A percentile compares a stretch with the other conserved stretches of the same genome.
phyloP scores from a whole-genome alignment of 2,113 vertebrate species.

The Mugil cephalus region DNA sequence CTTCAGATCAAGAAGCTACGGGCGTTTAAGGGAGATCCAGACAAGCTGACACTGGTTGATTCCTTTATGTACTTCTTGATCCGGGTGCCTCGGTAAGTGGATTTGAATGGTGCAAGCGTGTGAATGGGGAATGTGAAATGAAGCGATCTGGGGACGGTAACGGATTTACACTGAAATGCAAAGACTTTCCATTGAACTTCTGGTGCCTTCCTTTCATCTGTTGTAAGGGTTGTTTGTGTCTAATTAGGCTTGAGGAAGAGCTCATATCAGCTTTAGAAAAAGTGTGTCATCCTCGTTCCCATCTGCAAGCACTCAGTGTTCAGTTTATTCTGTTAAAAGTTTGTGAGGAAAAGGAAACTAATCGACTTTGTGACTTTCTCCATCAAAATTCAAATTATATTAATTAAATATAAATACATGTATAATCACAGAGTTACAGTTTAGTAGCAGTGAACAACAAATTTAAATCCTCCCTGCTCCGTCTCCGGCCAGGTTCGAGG shows the following conservation, averaged over 20 bases:
- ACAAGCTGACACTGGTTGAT: conserved; percentile 94
- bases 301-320: neutral
- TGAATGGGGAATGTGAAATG: conserved; percentile 27
- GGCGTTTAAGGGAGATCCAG: conserved; percentile 90
- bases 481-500: conserved; percentile 87
- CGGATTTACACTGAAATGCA: neutral
- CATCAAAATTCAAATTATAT: neutral
- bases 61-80: conserved; percentile 94
- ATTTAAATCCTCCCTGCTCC: conserved; percentile 5
- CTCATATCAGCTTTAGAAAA: neutral
- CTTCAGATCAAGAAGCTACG: conserved; percentile 91
- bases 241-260: neutral
- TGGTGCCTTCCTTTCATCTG: neutral
- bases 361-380: neutral
- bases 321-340: neutral
- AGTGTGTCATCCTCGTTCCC: neutral
- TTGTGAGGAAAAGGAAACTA: neutral
- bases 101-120: conserved; percentile 7
- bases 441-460: neutral
- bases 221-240: neutral
- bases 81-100: conserved; percentile 94
- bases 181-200: neutral
- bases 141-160: conserved; percentile 4
- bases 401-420: neutral
- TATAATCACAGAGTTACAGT: too few species aligned